Percentiles rank a stretch among this genome's conserved stretches.
These are phyloP conservation scores for Andrena dorsata DNA, from an alignment of 2,888 invertebrate species.

Conservation along the genomic window DNA sequence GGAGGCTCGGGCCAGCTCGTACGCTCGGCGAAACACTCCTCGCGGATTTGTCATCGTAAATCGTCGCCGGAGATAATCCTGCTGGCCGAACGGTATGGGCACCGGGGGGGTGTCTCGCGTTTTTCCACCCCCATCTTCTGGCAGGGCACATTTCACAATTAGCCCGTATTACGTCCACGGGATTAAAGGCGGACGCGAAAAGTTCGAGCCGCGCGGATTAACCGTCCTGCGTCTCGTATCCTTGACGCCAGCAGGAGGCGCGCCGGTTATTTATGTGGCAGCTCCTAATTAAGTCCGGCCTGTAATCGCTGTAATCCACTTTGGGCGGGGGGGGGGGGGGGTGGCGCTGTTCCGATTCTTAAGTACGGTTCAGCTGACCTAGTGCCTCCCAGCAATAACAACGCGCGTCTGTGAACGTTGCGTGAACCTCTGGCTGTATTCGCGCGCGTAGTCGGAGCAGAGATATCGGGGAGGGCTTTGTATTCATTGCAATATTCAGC, in stretches of 20 bases:
- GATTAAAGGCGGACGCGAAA: conserved; percentile 63
- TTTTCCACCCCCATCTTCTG: conserved; percentile 39
- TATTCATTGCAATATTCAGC: conserved; percentile 68
- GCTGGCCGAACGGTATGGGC: neutral
- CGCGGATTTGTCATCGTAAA: conserved; percentile 63
- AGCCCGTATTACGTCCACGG: conserved; percentile 60
- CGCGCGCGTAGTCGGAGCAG: neutral
- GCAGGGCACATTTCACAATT: conserved; percentile 63
- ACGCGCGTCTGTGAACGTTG: conserved; percentile 9
- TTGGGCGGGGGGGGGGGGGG: conserved; percentile 38
- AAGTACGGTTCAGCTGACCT: conserved; percentile 57
- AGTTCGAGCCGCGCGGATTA: conserved; percentile 58
- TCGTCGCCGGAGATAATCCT: conserved; percentile 51
- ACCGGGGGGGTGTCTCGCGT: neutral
- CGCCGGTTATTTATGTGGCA: conserved; percentile 70
- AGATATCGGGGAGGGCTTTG: conserved; percentile 41
- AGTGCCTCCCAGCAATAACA: conserved; percentile 61
- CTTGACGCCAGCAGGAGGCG: conserved; percentile 51
- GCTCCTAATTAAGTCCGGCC: conserved; percentile 68
- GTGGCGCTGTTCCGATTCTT: conserved; percentile 54
- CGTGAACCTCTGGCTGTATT: neutral
- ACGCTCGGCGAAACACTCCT: conserved; percentile 33
- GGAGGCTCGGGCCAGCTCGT: neutral
- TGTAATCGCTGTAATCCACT: conserved; percentile 73
- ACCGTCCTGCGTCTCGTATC: conserved; percentile 58